Evolutionary conservation across 2,797 vertebrate species (phyloP), one percentile per base, ranked within the genome.

Genomic region (Chelonia mydas): DNA sequence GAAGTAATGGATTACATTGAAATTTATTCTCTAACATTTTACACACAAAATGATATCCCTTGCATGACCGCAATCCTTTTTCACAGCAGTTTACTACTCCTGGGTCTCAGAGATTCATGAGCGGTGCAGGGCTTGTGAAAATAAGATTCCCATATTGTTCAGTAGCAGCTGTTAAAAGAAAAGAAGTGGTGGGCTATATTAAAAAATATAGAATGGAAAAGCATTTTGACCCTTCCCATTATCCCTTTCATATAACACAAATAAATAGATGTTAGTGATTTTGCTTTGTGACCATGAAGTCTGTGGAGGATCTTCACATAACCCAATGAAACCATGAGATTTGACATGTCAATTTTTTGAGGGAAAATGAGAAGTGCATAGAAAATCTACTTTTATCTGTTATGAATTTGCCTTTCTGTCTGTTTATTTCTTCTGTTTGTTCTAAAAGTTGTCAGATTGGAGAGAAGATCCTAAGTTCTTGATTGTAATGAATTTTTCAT

Each of bases 211-310:
- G 88, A 92, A 37, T 1, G 47, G 17, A 88, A 87, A 96, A 86
- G 77, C 81, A 21, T 8, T 80, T 33, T 33, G 61, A 33, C n/a
- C 6, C 61, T 28, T 41, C 23, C 89, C 37, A 6, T 9, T 6
- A 93, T 15, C 4, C 31, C 88, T 91, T 85, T 37, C 19, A 49
- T 88, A 57, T 51, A 88, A 16, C 8, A 86, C 13, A 86, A 84
- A 53, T 1, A 87, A 88, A 79, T 65, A 1, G 7, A 57, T 16
- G 92, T 92, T 72, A 21, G 4, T 77, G 16, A 10, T 84, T 89
- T 93, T 82, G 5, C 33, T 54, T 96, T 81, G 50, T 31, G 78
- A 89, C 85, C 88, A 86, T 86, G 15, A 84, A n/a, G 90, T 96
- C 87, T 81, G 86, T 47, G 59, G 53, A 95, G 90, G 93, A 72